Conservation (phyloP, 2,113 vertebrate species). For the Oreochromis spilurus region DNA sequence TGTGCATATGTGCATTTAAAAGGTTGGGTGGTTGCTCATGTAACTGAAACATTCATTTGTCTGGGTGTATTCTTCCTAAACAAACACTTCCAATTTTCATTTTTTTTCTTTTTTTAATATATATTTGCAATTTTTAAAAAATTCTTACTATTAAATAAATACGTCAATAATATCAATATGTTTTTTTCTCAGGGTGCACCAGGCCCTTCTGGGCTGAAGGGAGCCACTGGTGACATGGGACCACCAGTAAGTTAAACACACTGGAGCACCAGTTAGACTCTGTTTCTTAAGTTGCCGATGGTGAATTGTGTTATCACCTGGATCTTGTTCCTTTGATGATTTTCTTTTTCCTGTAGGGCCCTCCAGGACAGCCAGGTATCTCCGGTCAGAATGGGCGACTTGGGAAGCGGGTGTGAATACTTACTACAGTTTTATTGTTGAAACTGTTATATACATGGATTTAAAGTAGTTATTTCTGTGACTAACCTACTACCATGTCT, state of each 20-base stretch:
- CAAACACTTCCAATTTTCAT: not conserved
- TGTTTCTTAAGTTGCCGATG: not conserved
- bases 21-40: not conserved
- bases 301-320: not conserved
- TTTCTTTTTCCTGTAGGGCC: slow-evolving; percentile 47
- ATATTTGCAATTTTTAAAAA: not conserved
- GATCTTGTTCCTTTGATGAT: not conserved
- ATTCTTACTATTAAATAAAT: not conserved
- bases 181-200: slow-evolving; percentile 75
- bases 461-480: not conserved
- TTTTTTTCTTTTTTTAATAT: not conserved
- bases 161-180: not conserved
- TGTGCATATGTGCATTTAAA: not conserved
- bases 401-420: slow-evolving; percentile 65
- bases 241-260: slow-evolving; percentile 73
- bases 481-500: not conserved
- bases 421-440: not conserved
- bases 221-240: slow-evolving; percentile 81
- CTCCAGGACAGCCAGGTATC: slow-evolving; percentile 51
- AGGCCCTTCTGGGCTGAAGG: slow-evolving; percentile 84
- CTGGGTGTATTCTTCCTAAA: not conserved
- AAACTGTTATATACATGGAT: not conserved
- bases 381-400: slow-evolving; percentile 63
- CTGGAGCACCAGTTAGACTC: not conserved
- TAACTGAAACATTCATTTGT: not conserved